A percentile compares a stretch with the other conserved stretches of the same genome.
These are phyloP conservation scores for Spea multiplicata DNA, from an alignment of 2,113 vertebrate genomes.

Conservation along the genomic window DNA sequence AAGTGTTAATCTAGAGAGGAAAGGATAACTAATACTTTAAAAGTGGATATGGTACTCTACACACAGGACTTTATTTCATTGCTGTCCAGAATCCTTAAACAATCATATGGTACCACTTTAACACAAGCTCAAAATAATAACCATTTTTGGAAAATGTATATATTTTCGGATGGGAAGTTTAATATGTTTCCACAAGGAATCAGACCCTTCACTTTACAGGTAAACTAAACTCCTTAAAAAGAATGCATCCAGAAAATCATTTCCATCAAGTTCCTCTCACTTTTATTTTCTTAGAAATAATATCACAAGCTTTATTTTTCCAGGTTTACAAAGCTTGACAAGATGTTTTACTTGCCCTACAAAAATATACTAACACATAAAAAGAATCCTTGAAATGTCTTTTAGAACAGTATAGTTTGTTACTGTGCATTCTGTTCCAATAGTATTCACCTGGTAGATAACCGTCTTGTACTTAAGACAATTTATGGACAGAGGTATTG, in stretches of 20 bases:
- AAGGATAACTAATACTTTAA: constrained; percentile 60
- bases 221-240: constrained; percentile 8
- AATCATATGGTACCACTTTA: constrained; percentile 20
- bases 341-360: constrained; percentile 22
- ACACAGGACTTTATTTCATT: constrained; percentile 11
- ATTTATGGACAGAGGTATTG: too few species aligned
- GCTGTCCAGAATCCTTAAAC: constrained; percentile 3
- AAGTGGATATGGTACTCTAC: constrained; percentile 42
- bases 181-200: background rate
- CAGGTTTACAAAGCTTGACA: constrained; percentile 17
- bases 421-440: too few species aligned
- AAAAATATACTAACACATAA: constrained; percentile 19
- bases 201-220: constrained; percentile 25
- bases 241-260: background rate
- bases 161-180: background rate
- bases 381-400: constrained; percentile 10
- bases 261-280: background rate
- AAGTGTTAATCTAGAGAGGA: constrained; percentile 61
- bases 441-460: too few species aligned
- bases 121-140: constrained; percentile 13
- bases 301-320: constrained; percentile 30
- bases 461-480: too few species aligned
- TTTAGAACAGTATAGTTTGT: background rate
- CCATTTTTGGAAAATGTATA: constrained; percentile 1
- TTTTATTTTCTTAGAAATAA: constrained; percentile 26